These are phyloP conservation scores for Esox lucius DNA, from an alignment of 2,797 vertebrate species.

Conservation along the genomic window DNA sequence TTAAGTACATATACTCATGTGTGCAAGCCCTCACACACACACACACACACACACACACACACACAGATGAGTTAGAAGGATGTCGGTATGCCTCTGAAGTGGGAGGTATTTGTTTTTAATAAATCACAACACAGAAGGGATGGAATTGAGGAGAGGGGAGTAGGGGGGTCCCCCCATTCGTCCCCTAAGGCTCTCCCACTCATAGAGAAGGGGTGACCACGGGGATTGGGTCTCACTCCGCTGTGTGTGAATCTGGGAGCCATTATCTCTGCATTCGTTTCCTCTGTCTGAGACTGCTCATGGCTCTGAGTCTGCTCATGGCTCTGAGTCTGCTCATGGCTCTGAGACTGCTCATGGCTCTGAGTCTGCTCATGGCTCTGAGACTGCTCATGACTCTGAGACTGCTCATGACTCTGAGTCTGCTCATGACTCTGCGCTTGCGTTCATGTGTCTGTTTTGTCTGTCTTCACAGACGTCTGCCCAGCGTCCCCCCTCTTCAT, in stretches of 20 bases:
- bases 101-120: slow-evolving; percentile 33
- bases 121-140: slow-evolving; percentile 46
- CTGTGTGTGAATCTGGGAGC: slow-evolving; percentile 22
- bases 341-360: too few species aligned
- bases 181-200: slow-evolving; percentile 46
- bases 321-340: too few species aligned
- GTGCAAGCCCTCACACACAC: too few species aligned
- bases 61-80: slow-evolving; percentile 15
- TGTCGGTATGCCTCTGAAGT: slow-evolving; percentile 32
- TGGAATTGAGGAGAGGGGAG: slow-evolving; percentile 9
- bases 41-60: slow-evolving; percentile 16
- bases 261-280: background rate
- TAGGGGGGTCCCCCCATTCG: slow-evolving; percentile 42
- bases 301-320: too few species aligned
- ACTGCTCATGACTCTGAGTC: too few species aligned
- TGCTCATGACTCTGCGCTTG: background rate
- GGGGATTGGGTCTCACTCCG: slow-evolving; percentile 32
- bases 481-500: slow-evolving; percentile 34
- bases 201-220: slow-evolving; percentile 51
- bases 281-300: background rate
- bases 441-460: slow-evolving; percentile 27
- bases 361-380: too few species aligned
- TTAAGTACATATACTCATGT: too few species aligned
- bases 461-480: slow-evolving; percentile 31
- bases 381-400: too few species aligned